A percentile compares a stretch with the other conserved stretches of the same genome.
Conservation (phyloP, 2,797 vertebrate species). For the Phoxinus dragarum region DNA sequence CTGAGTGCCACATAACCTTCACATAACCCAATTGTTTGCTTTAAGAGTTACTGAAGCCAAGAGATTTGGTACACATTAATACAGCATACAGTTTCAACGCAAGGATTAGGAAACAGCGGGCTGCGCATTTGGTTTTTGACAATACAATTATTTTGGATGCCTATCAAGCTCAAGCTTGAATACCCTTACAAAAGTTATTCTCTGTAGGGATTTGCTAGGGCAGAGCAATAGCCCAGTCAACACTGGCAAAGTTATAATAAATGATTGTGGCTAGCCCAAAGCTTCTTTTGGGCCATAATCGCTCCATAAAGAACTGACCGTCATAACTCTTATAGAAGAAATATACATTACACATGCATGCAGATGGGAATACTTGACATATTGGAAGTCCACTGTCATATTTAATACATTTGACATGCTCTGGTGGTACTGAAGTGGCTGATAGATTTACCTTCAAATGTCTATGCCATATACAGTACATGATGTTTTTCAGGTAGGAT, state of each 20-base stretch:
- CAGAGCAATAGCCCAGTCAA: background rate
- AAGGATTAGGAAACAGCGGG: constrained; percentile 22
- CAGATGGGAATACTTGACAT: background rate
- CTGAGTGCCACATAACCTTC: constrained; percentile 31
- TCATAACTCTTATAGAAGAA: background rate
- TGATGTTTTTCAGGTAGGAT: background rate
- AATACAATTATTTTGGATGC: constrained; percentile 18
- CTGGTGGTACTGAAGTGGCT: background rate
- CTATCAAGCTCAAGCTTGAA: constrained; percentile 8
- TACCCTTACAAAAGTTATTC: background rate
- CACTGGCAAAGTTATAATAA: too few relatives aligned
- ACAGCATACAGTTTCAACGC: constrained; percentile 8
- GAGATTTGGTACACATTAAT: constrained; percentile 27
- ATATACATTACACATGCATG: background rate
- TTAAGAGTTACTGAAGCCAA: constrained; percentile 30
- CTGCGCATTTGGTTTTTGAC: constrained; percentile 4
- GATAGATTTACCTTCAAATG: background rate
- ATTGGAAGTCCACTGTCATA: background rate
- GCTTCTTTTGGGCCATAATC: background rate
- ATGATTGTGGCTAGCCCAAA: background rate
- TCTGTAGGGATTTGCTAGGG: background rate
- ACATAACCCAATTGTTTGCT: constrained; percentile 15
- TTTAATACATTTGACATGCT: background rate
- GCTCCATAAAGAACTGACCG: background rate
- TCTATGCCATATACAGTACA: background rate